Base-by-base conservation (phyloP, 2,888 invertebrate genomes). In the Drosophila cyrtoloma region DNA sequence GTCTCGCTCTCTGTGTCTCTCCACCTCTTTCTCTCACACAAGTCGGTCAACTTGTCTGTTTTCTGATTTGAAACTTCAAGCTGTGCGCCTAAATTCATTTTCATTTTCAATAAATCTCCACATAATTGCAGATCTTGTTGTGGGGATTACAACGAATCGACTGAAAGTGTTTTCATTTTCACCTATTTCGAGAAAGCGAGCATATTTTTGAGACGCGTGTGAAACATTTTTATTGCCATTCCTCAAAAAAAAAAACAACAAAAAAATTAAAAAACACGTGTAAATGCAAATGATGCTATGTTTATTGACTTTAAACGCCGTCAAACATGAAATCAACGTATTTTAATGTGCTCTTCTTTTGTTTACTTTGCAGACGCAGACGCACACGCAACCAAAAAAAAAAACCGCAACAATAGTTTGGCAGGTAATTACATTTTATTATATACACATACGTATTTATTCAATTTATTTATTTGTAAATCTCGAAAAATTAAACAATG, bases 201-300 rank as follows among this genome's bases (percentile, higher is more conserved):
- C 47, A 56, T 16, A 9, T 42, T 52, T 71, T 42, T 76, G 75
- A 78, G 76, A 75, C 62, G 70, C 89, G 86, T 84, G 86, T 89
- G 81, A 86, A 88, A 76, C 73, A 80, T 32, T 79, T 83, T 75
- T 64, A 68, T 69, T 67, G 71, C 56, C 62, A 63, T 70, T 62
- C 39, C 56, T 58, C 14, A 59, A 70, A 58, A 16, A 52, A 37
- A 44, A 69, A 52, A 2, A 44, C 5, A 10, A 10, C 12, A 10
- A 28, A 28, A 44, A 44, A 16, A 57, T 7, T 37, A 6, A 66
- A 42, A 26, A 33, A 30, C 47, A 59, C 60, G 67, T 79, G 37
- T 71, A 68, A 68, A 78, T 79, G 79, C 65, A 68, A 79, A 79
- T 72, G 68, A 1, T n/a, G 10, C 16, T n/a, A 9, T n/a, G n/a